Base-by-base conservation (phyloP, 2,113 vertebrate species). In the Cyprinodon brontotheroides region DNA sequence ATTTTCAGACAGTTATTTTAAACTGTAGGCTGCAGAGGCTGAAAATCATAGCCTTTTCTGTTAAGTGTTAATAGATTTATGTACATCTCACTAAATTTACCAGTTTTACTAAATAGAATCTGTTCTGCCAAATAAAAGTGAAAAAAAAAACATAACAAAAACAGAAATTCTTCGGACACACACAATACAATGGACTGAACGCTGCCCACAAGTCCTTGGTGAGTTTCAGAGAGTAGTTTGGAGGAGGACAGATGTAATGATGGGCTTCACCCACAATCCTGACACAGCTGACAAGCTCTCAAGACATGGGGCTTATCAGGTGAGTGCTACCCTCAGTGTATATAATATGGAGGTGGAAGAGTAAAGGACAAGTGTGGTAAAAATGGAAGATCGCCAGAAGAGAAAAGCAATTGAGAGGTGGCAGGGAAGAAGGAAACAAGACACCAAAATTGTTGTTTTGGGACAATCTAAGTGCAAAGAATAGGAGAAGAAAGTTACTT, bases 211-310 rank as follows among this genome's bases (percentile, higher is more conserved):
- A 68, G 72, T 86, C 74, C 78, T 68, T 37, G 68, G 78, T 79
- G 72, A 75, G 72, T 81, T 83, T 80, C 72, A 73, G 11, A 78
- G 69, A 62, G 59, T 40, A 73, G 78, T 80, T 79, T 65, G 77
- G 75, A 88, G 85, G 82, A 85, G 84, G 84, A 87, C 77, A 84
- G 84, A 17, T 74, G 69, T 80, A 79, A 82, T 82, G 85, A 87
- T 75, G 82, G 79, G 43, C 81, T 80, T 89, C 81, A 82, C 71
- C 84, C 87, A 75, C 76, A 70, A 64, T 67, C 77, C 72, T 70
- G 82, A 85, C 82, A 81, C 60, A 41, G 77, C 70, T 86, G 88
- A 90, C 80, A 89, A 83, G 87, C 79, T 84, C 87, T 84, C 70
- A 72, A 79, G 61, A 78, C 78, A 74, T 12, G 17, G 73, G 71